Conservation (phyloP, 2,113 vertebrate species). For the Silurus asotus region DNA sequence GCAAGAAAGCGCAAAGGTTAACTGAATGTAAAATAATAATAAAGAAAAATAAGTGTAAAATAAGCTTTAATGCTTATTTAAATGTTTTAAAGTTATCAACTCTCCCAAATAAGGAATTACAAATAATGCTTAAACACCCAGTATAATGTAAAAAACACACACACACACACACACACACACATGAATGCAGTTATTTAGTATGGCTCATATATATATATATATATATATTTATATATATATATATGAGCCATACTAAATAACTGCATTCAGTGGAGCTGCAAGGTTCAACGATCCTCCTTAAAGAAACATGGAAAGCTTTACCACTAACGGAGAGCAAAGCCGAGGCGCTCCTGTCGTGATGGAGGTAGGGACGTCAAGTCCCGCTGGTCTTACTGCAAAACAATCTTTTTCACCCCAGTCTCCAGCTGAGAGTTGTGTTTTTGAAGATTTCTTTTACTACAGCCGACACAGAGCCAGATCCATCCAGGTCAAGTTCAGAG, state of each 20-base stretch:
- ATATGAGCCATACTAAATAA: not conserved
- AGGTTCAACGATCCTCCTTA: constrained; percentile 34
- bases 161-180: not conserved
- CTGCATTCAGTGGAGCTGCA: constrained; percentile 47
- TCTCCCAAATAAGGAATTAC: not conserved
- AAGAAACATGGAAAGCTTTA: constrained; percentile 15
- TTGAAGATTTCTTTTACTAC: not conserved
- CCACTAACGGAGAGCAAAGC: not conserved
- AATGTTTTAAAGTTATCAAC: constrained; percentile 10
- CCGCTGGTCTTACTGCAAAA: constrained; percentile 10
- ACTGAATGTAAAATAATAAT: not conserved
- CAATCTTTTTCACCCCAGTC: constrained; percentile 14
- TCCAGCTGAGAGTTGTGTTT: not conserved
- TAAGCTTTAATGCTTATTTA: constrained; percentile 13
- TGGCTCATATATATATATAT: constrained; percentile 7
- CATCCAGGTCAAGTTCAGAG: not conserved
- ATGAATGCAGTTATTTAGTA: too few species aligned
- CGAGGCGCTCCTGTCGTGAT: not conserved
- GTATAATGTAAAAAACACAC: too few species aligned
- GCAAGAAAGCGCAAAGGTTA: constrained; percentile 5
- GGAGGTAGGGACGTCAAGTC: not conserved
- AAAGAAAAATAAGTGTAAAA: constrained; percentile 2
- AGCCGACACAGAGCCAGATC: not conserved
- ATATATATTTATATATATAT: too few species aligned
- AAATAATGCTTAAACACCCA: constrained; percentile 1